Evolutionary conservation across 2,888 invertebrate species (phyloP).

Genomic region (Marronus borbonicus): DNA sequence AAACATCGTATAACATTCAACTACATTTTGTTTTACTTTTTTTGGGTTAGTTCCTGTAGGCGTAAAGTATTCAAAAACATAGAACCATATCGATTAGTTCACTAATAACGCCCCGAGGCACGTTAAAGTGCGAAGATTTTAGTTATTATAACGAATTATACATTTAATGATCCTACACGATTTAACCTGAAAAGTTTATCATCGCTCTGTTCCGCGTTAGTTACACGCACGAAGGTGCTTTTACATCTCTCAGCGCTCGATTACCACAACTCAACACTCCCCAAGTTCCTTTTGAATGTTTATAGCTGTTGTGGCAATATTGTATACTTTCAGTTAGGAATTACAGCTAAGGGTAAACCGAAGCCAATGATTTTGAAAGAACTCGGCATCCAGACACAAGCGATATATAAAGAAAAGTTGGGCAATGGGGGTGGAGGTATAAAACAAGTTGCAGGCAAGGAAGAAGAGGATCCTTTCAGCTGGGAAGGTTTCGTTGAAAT

Average conservation of each 20-base stretch:
- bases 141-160: slow-evolving; percentile 53
- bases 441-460: slow-evolving; percentile 37
- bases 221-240: slow-evolving; percentile 50
- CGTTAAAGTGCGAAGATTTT: slow-evolving; percentile 47
- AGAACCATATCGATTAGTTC: neutral
- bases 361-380: slow-evolving; percentile 67
- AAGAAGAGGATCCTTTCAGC: slow-evolving; percentile 70
- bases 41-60: too few species aligned
- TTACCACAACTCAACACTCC: slow-evolving; percentile 24
- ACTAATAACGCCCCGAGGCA: slow-evolving; percentile 7
- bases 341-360: slow-evolving; percentile 66
- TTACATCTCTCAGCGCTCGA: slow-evolving; percentile 49
- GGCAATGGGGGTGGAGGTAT: slow-evolving; percentile 43
- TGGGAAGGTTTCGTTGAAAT: slow-evolving; percentile 74
- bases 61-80: neutral
- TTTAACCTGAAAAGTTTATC: slow-evolving; percentile 44
- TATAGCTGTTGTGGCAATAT: slow-evolving; percentile 56
- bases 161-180: slow-evolving; percentile 52
- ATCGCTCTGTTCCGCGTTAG: neutral
- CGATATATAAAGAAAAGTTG: slow-evolving; percentile 63
- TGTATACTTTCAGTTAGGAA: slow-evolving; percentile 67
- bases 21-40: too few species aligned
- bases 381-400: slow-evolving; percentile 65
- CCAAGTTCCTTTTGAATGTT: slow-evolving; percentile 50
- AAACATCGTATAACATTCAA: too few species aligned